A percentile compares a stretch with the other conserved stretches of the same genome.
phyloP scores from a whole-genome alignment of 2,797 vertebrate genomes.

The Macropus fuliginosus region DNA sequence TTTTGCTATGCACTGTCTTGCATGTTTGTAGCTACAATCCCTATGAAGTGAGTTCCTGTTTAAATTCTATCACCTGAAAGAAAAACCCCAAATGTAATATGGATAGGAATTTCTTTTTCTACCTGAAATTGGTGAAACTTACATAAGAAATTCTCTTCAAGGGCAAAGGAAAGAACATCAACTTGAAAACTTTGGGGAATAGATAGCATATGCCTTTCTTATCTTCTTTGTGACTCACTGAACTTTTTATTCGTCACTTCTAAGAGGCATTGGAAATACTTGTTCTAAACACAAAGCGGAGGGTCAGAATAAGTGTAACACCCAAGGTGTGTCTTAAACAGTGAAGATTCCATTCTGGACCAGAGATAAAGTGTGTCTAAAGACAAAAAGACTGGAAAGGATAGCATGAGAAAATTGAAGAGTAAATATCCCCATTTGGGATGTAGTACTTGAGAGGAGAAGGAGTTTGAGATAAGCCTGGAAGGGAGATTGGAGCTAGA shows the following conservation, averaged over 20 bases:
- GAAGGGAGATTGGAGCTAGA: neutral
- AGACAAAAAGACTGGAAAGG: neutral
- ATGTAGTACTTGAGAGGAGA: neutral
- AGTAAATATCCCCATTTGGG: neutral
- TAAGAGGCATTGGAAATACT: neutral
- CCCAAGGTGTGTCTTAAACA: neutral
- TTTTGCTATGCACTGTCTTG: neutral
- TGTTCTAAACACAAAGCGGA: neutral
- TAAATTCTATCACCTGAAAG: neutral
- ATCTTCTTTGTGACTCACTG: neutral
- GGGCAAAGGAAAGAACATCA: neutral
- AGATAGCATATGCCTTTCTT: neutral
- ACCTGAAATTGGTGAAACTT: neutral
- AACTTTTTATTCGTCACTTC: neutral
- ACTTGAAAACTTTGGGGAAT: neutral
- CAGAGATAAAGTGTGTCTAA: neutral
- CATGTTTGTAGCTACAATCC: neutral
- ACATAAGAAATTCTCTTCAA: neutral
- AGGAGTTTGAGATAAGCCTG: too few species aligned
- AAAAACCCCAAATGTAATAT: neutral
- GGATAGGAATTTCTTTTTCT: neutral
- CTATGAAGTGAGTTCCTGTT: neutral
- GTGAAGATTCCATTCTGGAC: neutral
- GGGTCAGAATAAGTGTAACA: neutral
- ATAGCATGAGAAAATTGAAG: neutral